A percentile compares a stretch with the other conserved stretches of the same genome.
Conservation (phyloP, 2,113 vertebrate species). For the Haemorhous mexicanus region DNA sequence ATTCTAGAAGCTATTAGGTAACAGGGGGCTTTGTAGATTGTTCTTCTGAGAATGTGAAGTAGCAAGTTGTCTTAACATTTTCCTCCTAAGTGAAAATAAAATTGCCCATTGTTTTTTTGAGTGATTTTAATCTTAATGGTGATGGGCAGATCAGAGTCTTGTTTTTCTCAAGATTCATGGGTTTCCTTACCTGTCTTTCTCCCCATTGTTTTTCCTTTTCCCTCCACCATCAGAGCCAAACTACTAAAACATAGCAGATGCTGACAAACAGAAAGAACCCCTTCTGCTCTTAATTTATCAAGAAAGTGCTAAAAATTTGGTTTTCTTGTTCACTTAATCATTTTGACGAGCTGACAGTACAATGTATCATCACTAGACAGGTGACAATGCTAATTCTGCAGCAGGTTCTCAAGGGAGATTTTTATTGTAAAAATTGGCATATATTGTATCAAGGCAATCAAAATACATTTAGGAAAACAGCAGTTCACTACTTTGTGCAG, state of each 20-base stretch:
- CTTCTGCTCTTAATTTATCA: conserved; percentile 18
- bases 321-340: conserved; percentile 49
- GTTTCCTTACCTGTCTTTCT: background rate
- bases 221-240: background rate
- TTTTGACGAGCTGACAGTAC: conserved; percentile 59
- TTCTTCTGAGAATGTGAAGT: background rate
- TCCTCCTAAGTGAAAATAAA: background rate
- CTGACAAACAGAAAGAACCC: background rate
- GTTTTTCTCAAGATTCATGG: background rate
- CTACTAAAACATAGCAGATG: background rate
- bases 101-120: background rate
- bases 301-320: conserved; percentile 24
- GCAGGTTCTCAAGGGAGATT: conserved; percentile 39
- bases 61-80: background rate
- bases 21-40: background rate
- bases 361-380: conserved; percentile 19
- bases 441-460: conserved; percentile 25
- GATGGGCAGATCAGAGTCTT: background rate
- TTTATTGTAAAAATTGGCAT: conserved; percentile 50
- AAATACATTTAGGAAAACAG: conserved; percentile 20
- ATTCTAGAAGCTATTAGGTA: background rate
- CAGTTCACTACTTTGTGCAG: background rate
- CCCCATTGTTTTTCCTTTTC: background rate
- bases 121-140: background rate
- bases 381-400: conserved; percentile 60